These are phyloP conservation scores for Artemia franciscana DNA, from an alignment of 1,140 invertebrate genomes.

Conservation along the genomic window DNA sequence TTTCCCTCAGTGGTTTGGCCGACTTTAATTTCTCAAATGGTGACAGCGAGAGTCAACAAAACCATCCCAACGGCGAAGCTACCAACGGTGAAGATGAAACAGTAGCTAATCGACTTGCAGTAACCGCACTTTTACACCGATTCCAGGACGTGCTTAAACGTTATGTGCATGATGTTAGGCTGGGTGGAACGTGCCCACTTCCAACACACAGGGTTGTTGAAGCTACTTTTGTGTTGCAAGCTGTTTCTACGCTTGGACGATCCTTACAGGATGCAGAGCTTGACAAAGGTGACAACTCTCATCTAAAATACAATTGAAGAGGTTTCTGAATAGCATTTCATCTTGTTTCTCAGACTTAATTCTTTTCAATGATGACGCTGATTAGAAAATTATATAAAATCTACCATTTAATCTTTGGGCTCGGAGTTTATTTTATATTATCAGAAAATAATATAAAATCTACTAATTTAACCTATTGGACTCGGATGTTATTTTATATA, in stretches of 20 bases:
- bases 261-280: conserved; percentile 75
- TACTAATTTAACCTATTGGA: no score
- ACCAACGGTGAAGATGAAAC: conserved; percentile 12
- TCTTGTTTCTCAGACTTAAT: no score
- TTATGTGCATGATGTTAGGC: conserved; percentile 52
- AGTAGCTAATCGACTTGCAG: conserved; percentile 57
- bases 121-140: conserved; percentile 65
- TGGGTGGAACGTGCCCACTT: conserved; percentile 67
- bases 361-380: no score
- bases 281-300: conserved; percentile 63
- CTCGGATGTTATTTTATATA: no score
- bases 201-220: conserved; percentile 79
- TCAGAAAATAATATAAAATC: no score
- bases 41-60: conserved; percentile 9
- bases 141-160: conserved; percentile 67
- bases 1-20: conserved; percentile 33
- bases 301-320: no score
- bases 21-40: conserved; percentile 4
- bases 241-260: conserved; percentile 67
- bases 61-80: conserved; percentile 1
- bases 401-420: no score
- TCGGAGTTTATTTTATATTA: no score
- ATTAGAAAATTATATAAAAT: no score
- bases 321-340: no score
- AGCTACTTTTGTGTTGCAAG: conserved; percentile 89